A percentile compares a stretch with the other conserved stretches of the same genome.
phyloP scores from a whole-genome alignment of 2,888 invertebrate genomes.

The Pyrochroa serraticornis region DNA sequence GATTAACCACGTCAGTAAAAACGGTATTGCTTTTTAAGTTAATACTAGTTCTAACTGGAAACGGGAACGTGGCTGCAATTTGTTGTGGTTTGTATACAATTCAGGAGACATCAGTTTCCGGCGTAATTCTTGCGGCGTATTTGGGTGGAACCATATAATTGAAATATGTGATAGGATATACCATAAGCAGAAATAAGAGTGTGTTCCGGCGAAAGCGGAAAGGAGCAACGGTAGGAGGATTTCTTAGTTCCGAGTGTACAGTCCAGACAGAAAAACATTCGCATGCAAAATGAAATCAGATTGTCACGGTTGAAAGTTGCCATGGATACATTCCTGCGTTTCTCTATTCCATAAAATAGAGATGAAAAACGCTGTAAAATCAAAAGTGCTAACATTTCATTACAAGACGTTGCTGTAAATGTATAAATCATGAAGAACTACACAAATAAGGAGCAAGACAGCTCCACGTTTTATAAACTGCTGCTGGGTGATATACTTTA shows the following conservation, averaged over 20 bases:
- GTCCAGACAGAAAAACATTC: conserved; percentile 29
- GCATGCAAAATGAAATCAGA: conserved; percentile 30
- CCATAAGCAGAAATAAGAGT: conserved; percentile 28
- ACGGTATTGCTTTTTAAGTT: too few relatives aligned
- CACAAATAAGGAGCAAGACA: conserved; percentile 22
- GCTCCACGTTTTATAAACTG: conserved; percentile 26
- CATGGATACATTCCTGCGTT: conserved; percentile 27
- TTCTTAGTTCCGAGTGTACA: conserved; percentile 28
- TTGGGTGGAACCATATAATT: conserved; percentile 25
- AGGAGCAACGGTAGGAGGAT: conserved; percentile 13
- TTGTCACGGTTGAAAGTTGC: conserved; percentile 29
- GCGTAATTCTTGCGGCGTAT: conserved; percentile 28
- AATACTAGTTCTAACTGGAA: too few relatives aligned
- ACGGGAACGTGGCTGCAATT: conserved; percentile 1
- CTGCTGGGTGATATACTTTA: conserved; percentile 24
- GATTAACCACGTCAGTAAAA: too few relatives aligned
- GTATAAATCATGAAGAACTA: conserved; percentile 24
- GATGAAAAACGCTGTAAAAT: conserved; percentile 11
- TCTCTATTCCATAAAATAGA: conserved; percentile 16
- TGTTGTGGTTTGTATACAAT: conserved; percentile 23
- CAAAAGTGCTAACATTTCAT: conserved; percentile 28
- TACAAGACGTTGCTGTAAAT: conserved; percentile 23
- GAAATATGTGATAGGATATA: conserved; percentile 29
- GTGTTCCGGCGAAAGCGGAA: conserved; percentile 21
- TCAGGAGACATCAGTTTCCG: conserved; percentile 19